Evolutionary conservation across 2,797 vertebrate species (phyloP), one percentile per base, ranked within the genome.

Genomic region (Gastrophryne carolinensis): DNA sequence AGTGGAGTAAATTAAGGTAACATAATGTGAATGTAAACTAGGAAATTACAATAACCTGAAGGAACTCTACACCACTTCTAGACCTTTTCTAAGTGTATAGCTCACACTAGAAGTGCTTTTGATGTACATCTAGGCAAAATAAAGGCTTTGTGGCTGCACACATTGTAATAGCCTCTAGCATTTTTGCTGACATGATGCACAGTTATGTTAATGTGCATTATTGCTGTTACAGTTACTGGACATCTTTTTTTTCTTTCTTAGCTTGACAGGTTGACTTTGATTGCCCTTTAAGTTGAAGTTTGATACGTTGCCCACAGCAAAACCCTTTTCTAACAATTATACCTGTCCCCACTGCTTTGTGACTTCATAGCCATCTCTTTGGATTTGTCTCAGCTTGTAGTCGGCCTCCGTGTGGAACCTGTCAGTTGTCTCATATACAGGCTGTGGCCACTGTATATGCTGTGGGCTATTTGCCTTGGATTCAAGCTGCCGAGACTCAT

Each of bases 381-480:
- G 52, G 29, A 74, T 57, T 23, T 58, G 72, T 44, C 52, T 66
- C 50, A 57, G 62, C 72, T 29, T 73, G 72, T 32, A 47, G 61
- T 26, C 57, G 34, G 15, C 24, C 15, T 58, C 61, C 24, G 53
- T 56, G 49, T 32, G 27, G 32, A 54, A 54, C 44, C 52, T 73
- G 72, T 74, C 72, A 74, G 53, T 47, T 50, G 72, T 44, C 44
- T 74, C 37, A 57, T 35, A 17, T 66, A 21, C 26, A 74, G 63
- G 62, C 52, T 62, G 27, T 30, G 37, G 39, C 52, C 61, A 57
- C 41, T 66, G 52, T 66, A 65, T 65, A 15, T 32, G 52, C 72
- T 74, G 39, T 66, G 72, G 72, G 72, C 72, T 47, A 74, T 74
- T 65, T 73, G 60, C 52, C 39, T 57, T 34, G 41, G 13, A 65